These are phyloP conservation scores for Ceratotherium simum DNA, from an alignment of 2,113 vertebrate genomes.

Conservation along the genomic window DNA sequence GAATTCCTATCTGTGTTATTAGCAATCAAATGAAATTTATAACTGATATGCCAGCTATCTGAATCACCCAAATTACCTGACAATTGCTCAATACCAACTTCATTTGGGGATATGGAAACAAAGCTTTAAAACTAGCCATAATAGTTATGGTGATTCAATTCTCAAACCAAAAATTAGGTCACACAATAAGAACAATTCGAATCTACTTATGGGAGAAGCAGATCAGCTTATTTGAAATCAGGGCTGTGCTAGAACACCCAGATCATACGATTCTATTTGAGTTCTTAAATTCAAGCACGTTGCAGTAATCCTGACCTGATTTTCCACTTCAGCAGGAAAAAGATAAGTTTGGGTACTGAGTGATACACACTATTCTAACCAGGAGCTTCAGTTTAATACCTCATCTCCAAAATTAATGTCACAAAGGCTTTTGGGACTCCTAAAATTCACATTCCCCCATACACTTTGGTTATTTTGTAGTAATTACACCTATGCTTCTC, in stretches of 20 bases:
- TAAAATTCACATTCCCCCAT: not conserved
- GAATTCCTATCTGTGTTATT: not conserved
- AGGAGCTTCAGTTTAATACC: not conserved
- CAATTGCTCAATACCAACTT: not conserved
- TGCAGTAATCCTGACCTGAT: conserved; percentile 68
- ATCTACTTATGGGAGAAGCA: conserved; percentile 42
- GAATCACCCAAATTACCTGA: not conserved
- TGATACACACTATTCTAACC: not conserved
- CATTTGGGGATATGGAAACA: not conserved
- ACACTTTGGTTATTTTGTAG: conserved; percentile 8
- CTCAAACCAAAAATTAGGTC: conserved; percentile 67
- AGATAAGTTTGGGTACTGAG: not conserved
- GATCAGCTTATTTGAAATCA: conserved; percentile 53
- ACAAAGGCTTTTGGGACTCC: conserved; percentile 15
- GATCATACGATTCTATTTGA: conserved; percentile 45
- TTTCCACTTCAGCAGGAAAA: conserved; percentile 62
- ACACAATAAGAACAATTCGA: conserved; percentile 41
- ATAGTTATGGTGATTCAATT: conserved; percentile 19
- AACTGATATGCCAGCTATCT: not conserved
- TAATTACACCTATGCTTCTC: conserved; percentile 34
- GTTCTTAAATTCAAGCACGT: not conserved
- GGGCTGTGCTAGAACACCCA: conserved; percentile 43
- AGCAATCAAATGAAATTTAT: not conserved
- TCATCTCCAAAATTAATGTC: not conserved
- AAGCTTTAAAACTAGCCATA: conserved; percentile 25